Percentiles rank a stretch among this genome's conserved stretches.
phyloP scores from a whole-genome alignment of 2,888 invertebrate species.

The Orthosia gracilis region DNA sequence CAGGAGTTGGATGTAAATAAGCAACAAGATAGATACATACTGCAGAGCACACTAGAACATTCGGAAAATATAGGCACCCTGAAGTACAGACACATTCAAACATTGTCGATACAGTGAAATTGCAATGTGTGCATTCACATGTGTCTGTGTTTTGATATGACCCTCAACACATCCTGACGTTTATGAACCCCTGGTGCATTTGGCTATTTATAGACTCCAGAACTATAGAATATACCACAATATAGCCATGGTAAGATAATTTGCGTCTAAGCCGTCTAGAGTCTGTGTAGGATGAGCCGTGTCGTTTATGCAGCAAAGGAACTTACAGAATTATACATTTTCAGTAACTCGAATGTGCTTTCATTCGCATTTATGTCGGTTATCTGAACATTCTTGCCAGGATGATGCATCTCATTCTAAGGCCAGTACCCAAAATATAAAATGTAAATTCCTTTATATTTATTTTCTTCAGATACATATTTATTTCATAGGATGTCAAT shows the following conservation, averaged over 20 bases:
- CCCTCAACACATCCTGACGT: background rate
- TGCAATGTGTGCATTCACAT: background rate
- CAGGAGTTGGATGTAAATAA: background rate
- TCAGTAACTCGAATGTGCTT: too few species aligned
- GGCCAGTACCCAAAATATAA: too few species aligned
- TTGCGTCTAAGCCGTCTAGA: background rate
- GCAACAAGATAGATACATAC: background rate
- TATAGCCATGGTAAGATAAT: background rate
- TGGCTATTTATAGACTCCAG: slow-evolving; percentile 9
- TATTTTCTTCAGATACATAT: too few species aligned
- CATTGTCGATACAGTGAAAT: background rate
- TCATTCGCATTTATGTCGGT: too few species aligned
- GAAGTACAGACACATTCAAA: background rate
- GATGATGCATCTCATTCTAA: too few species aligned
- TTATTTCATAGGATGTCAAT: too few species aligned
- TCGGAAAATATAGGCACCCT: background rate
- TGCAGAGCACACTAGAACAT: background rate
- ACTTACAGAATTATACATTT: background rate
- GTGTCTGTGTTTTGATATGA: background rate
- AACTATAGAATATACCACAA: background rate
- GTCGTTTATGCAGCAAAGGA: background rate
- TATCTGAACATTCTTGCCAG: too few species aligned
- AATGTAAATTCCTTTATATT: too few species aligned
- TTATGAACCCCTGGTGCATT: slow-evolving; percentile 28
- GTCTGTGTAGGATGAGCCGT: background rate